These are phyloP conservation scores for Ellobius talpinus DNA, from an alignment of 2,113 vertebrate species.

Conservation along the genomic window DNA sequence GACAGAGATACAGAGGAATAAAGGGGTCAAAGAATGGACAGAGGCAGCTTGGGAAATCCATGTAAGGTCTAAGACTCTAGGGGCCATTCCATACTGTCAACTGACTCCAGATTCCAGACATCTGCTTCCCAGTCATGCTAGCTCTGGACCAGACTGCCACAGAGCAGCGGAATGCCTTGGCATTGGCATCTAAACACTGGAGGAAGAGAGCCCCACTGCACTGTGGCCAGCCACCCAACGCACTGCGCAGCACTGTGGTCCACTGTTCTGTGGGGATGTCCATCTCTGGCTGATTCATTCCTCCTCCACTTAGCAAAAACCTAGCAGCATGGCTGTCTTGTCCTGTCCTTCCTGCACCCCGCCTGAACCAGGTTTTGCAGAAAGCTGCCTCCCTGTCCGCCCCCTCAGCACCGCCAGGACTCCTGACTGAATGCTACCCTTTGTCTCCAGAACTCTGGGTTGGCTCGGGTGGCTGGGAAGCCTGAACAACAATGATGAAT, in stretches of 20 bases:
- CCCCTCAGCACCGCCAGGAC: conserved; percentile 53
- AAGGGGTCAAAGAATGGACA: background rate
- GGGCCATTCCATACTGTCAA: accelerated
- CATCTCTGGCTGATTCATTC: background rate
- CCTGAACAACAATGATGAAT: conserved; percentile 83
- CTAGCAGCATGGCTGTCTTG: background rate
- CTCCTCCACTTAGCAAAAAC: background rate
- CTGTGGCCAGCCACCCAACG: background rate
- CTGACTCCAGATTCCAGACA: background rate
- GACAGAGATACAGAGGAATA: background rate
- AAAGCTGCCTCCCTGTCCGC: conserved; percentile 58
- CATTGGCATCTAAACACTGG: accelerated
- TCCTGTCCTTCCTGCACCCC: background rate
- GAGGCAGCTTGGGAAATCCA: accelerated
- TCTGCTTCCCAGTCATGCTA: background rate
- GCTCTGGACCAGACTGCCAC: accelerated
- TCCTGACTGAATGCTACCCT: conserved; percentile 75
- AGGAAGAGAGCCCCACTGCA: background rate
- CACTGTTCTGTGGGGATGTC: background rate
- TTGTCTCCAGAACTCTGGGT: conserved; percentile 75
- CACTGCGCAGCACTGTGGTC: background rate
- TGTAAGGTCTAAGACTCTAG: background rate
- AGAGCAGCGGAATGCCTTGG: background rate
- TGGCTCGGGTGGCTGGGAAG: conserved; percentile 63
- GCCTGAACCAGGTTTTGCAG: background rate